These are phyloP conservation scores for Tipula confusa DNA, from an alignment of 2,888 invertebrate genomes.

Conservation along the genomic window DNA sequence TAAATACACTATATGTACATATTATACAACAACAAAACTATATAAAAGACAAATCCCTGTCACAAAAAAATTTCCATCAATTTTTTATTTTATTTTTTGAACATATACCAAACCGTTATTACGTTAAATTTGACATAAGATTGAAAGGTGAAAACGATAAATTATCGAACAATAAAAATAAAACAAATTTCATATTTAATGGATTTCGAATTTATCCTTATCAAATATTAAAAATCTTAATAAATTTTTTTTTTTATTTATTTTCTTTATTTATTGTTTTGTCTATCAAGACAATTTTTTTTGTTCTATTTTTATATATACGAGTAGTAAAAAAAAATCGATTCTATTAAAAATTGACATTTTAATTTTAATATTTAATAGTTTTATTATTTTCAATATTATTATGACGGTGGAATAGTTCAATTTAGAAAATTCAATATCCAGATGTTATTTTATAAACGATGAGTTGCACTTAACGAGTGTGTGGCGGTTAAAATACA, in stretches of 20 bases:
- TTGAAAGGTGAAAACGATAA: slow-evolving; percentile 25
- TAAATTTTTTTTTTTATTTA: not conserved
- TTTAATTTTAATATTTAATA: slow-evolving; percentile 20
- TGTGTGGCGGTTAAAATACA: not conserved
- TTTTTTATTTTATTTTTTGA: not conserved
- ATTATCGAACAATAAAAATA: slow-evolving; percentile 20
- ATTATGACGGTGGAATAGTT: not conserved
- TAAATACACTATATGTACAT: not conserved
- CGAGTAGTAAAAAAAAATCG: not conserved
- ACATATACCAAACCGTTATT: not conserved
- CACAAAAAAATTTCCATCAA: not conserved
- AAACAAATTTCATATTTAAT: slow-evolving; percentile 20
- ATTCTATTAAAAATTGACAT: not conserved
- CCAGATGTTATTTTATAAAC: not conserved
- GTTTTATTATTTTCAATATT: not conserved
- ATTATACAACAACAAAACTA: not conserved
- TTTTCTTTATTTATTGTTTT: not conserved
- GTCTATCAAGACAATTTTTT: not conserved
- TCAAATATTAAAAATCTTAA: slow-evolving; percentile 20
- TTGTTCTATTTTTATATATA: not conserved
- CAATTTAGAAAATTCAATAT: not conserved
- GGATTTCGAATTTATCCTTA: slow-evolving; percentile 5
- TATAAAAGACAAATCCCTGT: not conserved
- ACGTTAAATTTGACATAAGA: slow-evolving; percentile 3
- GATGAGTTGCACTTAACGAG: not conserved